Base-by-base conservation (phyloP, 2,113 vertebrate species). In the Nibea albiflora region DNA sequence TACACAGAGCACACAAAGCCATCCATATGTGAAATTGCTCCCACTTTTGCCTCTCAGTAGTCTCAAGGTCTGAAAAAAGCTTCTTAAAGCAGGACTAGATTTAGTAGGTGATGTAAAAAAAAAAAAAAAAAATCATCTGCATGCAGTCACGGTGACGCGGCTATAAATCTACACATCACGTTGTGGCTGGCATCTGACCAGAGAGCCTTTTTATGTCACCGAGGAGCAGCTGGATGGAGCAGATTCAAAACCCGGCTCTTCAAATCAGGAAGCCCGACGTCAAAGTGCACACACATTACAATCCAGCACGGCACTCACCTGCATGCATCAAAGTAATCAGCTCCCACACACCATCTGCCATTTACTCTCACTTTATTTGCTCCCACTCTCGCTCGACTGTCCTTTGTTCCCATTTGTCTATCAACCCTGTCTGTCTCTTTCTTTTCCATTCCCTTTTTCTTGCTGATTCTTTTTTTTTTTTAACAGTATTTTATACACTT, bases 341-440 rank as follows among this genome's bases (percentile, higher is more conserved):
- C 62, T 69, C 65, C 54, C 74, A 79, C 84, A 68, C 44, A 60
- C 65, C 66, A 68, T 75, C 54, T 87, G 77, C 66, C 56, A 26
- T 69, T 60, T 46, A 54, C 57, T 82, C 62, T 50, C 57, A n/a
- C 74, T 76, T 57, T 63, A 69, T 73, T 61, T 42, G 39, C 52
- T 69, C 58, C 57, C 11, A 1, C 54, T 54, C 54, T 24, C 54
- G 17, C 28, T 16, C 61, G 19, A 35, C 28, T 4, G 4, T 49
- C 39, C 60, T 67, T 62, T 78, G 28, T 68, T 81, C 65, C 60
- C 26, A 47, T 15, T 53, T 73, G 50, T 47, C 54, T 57, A 22
- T 35, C 78, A 64, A 12, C 54, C 14, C 4, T 28, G 58, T 82
- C 57, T n/a, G 4, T 62, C 39, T 60, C 31, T 68, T 22, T 46